Percentiles rank a stretch among this genome's conserved stretches.
phyloP scores from a whole-genome alignment of 1,140 invertebrate species.

The Colletes gigas region DNA sequence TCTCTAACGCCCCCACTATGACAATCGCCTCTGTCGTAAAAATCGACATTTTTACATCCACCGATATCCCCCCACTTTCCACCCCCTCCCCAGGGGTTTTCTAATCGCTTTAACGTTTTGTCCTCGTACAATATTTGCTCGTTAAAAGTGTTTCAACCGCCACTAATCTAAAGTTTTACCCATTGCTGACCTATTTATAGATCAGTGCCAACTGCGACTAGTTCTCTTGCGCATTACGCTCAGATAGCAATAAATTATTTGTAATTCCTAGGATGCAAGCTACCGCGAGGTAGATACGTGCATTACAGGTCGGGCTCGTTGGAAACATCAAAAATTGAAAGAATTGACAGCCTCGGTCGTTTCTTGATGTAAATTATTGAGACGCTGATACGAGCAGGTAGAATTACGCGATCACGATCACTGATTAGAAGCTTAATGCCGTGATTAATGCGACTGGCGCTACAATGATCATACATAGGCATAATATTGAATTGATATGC shows the following conservation, averaged over 20 bases:
- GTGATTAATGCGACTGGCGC: constrained; percentile 7
- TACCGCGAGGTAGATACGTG: not conserved
- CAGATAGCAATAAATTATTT: not conserved
- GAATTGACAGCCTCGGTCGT: not conserved
- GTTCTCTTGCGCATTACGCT: not conserved
- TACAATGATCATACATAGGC: not conserved
- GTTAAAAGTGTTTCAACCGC: not conserved
- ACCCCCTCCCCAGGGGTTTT: too few species aligned
- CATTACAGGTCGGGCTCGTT: not conserved
- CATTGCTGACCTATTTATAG: not conserved
- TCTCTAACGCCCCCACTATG: too few species aligned
- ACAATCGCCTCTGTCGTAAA: too few species aligned
- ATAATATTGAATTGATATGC: constrained; percentile 6
- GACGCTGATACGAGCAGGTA: not conserved
- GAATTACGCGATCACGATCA: constrained; percentile 24
- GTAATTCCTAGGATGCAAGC: not conserved
- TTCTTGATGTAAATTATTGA: constrained; percentile 10
- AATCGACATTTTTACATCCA: too few species aligned
- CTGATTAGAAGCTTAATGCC: constrained; percentile 13
- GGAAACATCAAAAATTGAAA: not conserved
- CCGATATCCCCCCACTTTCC: too few species aligned
- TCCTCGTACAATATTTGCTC: not conserved
- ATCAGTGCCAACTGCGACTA: not conserved
- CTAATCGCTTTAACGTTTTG: too few species aligned
- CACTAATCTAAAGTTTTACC: not conserved